Conservation (phyloP, 2,797 vertebrate species). For the Cryptoprocta ferox region DNA sequence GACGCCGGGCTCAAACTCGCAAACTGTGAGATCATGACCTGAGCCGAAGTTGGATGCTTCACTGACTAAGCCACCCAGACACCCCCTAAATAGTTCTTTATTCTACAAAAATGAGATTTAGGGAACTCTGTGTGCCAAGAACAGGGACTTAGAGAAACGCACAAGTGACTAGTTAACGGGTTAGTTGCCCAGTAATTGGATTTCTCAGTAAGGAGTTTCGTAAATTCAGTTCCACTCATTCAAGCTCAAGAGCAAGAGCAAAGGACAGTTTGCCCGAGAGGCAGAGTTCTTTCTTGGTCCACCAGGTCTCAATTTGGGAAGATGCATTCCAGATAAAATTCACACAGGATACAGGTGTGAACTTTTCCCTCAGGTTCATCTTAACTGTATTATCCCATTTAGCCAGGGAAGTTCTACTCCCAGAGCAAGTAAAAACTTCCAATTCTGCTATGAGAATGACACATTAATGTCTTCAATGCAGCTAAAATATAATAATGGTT, state of each 20-base stretch:
- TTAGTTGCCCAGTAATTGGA: background rate
- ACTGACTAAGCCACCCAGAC: too few species aligned
- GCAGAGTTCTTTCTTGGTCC: background rate
- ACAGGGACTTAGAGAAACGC: background rate
- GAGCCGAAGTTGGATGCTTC: too few species aligned
- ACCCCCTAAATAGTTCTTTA: background rate
- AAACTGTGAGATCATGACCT: too few species aligned
- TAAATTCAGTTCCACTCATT: slow-evolving; percentile 15
- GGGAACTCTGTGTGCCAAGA: background rate
- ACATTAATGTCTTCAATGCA: background rate
- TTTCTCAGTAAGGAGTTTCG: background rate
- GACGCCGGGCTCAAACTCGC: too few species aligned
- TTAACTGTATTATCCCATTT: background rate
- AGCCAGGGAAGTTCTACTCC: slow-evolving; percentile 7
- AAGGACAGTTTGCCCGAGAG: background rate
- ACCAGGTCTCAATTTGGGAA: background rate
- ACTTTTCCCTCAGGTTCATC: background rate
- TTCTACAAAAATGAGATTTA: slow-evolving; percentile 46
- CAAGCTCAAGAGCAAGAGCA: background rate
- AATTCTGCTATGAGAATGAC: slow-evolving; percentile 10
- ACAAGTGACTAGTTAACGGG: background rate
- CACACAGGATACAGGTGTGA: background rate
- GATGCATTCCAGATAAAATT: background rate
- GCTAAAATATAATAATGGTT: slow-evolving; percentile 6
- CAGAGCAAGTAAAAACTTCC: background rate